These are phyloP conservation scores for Rotaria magnacalcarata DNA, from an alignment of 2,888 invertebrate species.

Conservation along the genomic window DNA sequence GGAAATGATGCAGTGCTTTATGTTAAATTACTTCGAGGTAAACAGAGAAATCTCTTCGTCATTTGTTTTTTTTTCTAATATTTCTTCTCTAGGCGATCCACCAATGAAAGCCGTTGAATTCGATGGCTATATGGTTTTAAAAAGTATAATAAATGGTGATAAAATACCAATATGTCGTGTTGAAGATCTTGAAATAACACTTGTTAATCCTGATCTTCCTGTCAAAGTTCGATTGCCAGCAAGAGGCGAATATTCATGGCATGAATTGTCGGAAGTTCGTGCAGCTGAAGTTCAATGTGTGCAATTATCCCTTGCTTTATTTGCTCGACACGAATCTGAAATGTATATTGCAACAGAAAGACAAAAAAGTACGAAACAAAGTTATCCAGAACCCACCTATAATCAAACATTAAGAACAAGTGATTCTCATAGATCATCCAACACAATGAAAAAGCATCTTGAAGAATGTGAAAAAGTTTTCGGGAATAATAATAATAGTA, in stretches of 20 bases:
- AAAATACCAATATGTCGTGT: not conserved
- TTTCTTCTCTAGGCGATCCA: not conserved
- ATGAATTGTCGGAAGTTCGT: not conserved
- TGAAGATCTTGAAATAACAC: not conserved
- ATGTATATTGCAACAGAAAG: not conserved
- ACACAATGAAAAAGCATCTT: not conserved
- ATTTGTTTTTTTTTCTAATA: too few species aligned
- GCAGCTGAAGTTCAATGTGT: constrained; percentile 1
- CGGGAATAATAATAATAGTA: not conserved
- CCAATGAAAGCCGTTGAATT: not conserved
- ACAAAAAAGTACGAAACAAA: too few species aligned
- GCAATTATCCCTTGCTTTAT: not conserved
- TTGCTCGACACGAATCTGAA: constrained; percentile 14
- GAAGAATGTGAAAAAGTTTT: constrained; percentile 13
- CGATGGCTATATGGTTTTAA: not conserved
- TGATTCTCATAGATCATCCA: not conserved
- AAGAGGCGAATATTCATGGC: not conserved
- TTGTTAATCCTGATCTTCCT: not conserved
- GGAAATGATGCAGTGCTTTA: not conserved
- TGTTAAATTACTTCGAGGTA: not conserved
- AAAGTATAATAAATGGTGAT: not conserved
- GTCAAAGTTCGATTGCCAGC: not conserved
- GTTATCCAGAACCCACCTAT: too few species aligned
- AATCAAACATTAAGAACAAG: too few species aligned
- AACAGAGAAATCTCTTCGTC: not conserved